These are phyloP conservation scores for Agapetus fuscipes DNA, from an alignment of 2,888 invertebrate species.

Conservation along the genomic window DNA sequence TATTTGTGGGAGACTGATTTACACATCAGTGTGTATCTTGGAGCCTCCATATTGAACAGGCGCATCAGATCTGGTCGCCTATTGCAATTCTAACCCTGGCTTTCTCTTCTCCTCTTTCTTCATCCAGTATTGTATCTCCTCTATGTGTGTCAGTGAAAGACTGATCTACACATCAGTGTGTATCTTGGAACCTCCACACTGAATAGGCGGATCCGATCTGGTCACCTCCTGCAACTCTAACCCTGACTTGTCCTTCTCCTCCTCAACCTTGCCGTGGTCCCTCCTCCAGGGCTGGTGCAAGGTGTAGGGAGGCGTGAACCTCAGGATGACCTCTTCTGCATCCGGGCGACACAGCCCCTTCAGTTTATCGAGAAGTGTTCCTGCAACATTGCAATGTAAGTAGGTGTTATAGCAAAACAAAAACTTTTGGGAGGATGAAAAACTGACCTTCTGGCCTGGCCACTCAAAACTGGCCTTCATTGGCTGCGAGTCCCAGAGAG, in stretches of 20 bases:
- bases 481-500: too few relatives aligned
- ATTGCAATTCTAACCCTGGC: background rate
- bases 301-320: slow-evolving; percentile 40
- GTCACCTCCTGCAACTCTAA: too few relatives aligned
- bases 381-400: slow-evolving; percentile 25
- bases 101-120: slow-evolving; percentile 10
- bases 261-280: slow-evolving; percentile 10
- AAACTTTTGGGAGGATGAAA: too few relatives aligned
- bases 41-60: slow-evolving; percentile 13
- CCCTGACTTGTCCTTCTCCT: slow-evolving; percentile 5
- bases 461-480: too few relatives aligned
- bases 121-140: too few relatives aligned
- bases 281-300: slow-evolving; percentile 11
- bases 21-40: slow-evolving; percentile 21
- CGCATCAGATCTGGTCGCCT: too few relatives aligned
- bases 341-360: slow-evolving; percentile 50
- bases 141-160: too few relatives aligned
- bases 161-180: slow-evolving; percentile 21
- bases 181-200: slow-evolving; percentile 17
- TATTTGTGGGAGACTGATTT: too few relatives aligned
- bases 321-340: slow-evolving; percentile 47
- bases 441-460: too few relatives aligned
- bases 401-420: background rate
- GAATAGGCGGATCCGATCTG: too few relatives aligned
- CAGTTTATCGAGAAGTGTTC: slow-evolving; percentile 46